Evolutionary conservation across 2,888 invertebrate genomes (phyloP), one percentile per base, ranked within the genome.

Genomic region (Argyra leucocephala): DNA sequence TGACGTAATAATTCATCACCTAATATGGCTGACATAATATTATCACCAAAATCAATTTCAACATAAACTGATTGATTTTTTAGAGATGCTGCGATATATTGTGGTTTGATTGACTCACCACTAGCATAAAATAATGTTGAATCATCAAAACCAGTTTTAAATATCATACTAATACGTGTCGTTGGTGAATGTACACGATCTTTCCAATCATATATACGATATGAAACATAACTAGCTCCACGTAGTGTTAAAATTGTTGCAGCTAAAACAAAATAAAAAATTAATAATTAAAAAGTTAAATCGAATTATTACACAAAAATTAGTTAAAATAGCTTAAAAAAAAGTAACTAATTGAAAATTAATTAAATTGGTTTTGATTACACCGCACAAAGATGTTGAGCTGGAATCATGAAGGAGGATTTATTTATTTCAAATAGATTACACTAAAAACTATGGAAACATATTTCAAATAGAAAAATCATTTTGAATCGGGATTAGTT

Each of bases 51-150:
- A 77, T 94, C 91, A 72, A 95, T 86, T 78, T 93, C 91, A 60
- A 96, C 86, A 71, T 91, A 88, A 0, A 96, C 86, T 67, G 88
- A 88, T 75, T 89, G 88, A 75, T 91, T 88, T 75, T 88, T 86
- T 72, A 95, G 88, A 1, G 92, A 90, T 21, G 92, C 88, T 6
- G 94, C 93, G 31, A 96, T 88, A 77, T 96, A 94, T 76, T 94
- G 95, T 74, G 92, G 89, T 72, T 90, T 89, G 0, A 80, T 70
- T 63, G 91, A 91, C 75, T 93, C 93, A 22, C 95, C 95, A 71
- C 93, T 93, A 5, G 95, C 95, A 77, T 96, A 96, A 76, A 96
- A 91, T 67, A 96, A 79, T 3, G 91, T 93, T 10, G 95, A 95
- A 75, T 96, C 91, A 76, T 93, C 93, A 80, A 92, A 91, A 72